Evolutionary conservation across 2,888 invertebrate genomes (phyloP).

Genomic region (Poecilus cupreus): DNA sequence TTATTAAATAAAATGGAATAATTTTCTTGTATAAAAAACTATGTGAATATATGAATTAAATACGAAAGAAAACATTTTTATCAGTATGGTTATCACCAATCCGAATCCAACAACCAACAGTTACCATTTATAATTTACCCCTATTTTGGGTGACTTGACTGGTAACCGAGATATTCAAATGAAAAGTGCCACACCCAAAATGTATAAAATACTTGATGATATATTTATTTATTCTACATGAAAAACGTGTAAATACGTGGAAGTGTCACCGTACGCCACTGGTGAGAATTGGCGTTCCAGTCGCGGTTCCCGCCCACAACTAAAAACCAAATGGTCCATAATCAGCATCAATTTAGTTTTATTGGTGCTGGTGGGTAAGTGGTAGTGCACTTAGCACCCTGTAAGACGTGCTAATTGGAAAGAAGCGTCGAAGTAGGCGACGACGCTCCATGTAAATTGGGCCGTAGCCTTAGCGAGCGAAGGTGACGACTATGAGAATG

Average conservation of each 20-base stretch:
- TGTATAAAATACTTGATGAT: too few species aligned
- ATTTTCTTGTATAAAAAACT: too few species aligned
- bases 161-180: neutral
- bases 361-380: conserved; percentile 28
- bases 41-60: too few species aligned
- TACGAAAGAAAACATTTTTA: too few species aligned
- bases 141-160: too few species aligned
- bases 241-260: too few species aligned
- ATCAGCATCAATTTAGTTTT: conserved; percentile 48
- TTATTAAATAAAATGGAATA: too few species aligned
- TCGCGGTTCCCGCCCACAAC: neutral
- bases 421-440: conserved; percentile 1
- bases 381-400: conserved; percentile 35
- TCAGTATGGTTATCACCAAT: too few species aligned
- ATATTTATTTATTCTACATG: too few species aligned
- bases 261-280: neutral
- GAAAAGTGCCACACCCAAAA: neutral
- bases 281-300: neutral
- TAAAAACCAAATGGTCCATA: conserved; percentile 4
- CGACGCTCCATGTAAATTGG: conserved; percentile 52
- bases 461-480: neutral
- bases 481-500: conserved; percentile 39
- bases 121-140: too few species aligned
- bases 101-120: too few species aligned
- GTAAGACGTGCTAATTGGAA: conserved; percentile 53